These are phyloP conservation scores for Phrynosoma platyrhinos DNA, from an alignment of 2,113 vertebrate genomes.

Conservation along the genomic window DNA sequence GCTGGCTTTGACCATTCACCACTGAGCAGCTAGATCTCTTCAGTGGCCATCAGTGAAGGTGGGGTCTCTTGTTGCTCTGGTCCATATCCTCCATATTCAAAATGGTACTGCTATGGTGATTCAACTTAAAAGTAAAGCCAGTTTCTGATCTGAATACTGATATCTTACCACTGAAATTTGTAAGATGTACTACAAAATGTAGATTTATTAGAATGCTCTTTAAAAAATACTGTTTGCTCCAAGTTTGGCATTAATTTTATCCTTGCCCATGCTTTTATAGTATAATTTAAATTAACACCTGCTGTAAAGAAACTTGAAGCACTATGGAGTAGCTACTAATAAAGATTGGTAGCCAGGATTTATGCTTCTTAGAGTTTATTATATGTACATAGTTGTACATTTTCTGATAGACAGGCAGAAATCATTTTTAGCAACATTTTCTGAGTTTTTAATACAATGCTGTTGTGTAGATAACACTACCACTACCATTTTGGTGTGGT, in stretches of 20 bases:
- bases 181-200: not conserved
- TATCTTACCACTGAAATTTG: not conserved
- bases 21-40: too few species aligned
- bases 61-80: not conserved
- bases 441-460: not conserved
- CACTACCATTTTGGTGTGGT: not conserved
- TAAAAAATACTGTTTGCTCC: not conserved
- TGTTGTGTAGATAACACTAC: not conserved
- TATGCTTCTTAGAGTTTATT: not conserved
- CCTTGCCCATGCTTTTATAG: slow-evolving; percentile 22
- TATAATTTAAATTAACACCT: slow-evolving; percentile 50
- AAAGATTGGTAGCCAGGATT: not conserved
- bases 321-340: not conserved
- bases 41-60: not conserved
- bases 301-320: slow-evolving; percentile 24
- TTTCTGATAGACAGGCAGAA: not conserved
- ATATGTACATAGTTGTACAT: not conserved
- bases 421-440: not conserved
- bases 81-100: not conserved
- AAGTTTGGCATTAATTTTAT: slow-evolving; percentile 22
- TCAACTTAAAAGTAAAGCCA: not conserved
- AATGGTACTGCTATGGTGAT: not conserved
- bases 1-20: too few species aligned
- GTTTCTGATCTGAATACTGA: not conserved
- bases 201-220: slow-evolving; percentile 2